Evolutionary conservation across 2,113 vertebrate species (phyloP).

Genomic region (Herpailurus yagouaroundi): DNA sequence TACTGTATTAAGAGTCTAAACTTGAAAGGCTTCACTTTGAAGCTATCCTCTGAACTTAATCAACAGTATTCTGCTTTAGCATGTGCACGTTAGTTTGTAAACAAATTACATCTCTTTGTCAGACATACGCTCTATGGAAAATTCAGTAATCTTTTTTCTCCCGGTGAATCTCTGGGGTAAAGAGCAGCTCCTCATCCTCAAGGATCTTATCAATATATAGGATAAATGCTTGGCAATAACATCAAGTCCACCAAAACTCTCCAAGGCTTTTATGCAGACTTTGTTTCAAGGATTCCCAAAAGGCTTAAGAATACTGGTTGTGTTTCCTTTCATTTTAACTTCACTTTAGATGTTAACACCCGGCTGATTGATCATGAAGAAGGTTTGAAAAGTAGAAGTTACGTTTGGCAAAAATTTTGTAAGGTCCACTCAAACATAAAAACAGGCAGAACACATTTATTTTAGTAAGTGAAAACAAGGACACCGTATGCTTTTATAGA

Average conservation of each 20-base stretch:
- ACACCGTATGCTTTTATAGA: background rate
- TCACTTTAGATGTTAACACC: slow-evolving; percentile 22
- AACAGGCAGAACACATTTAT: background rate
- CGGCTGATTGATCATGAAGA: background rate
- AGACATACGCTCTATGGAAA: background rate
- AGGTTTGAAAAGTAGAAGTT: background rate
- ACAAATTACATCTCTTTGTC: background rate
- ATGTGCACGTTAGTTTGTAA: background rate
- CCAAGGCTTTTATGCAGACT: background rate
- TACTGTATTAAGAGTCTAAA: background rate
- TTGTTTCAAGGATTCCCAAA: background rate
- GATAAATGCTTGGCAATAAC: background rate
- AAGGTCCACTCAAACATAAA: background rate
- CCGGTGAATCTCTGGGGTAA: background rate
- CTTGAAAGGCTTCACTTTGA: background rate
- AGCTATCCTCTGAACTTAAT: background rate
- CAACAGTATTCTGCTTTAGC: background rate
- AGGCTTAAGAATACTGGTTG: background rate
- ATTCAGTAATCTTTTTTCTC: background rate
- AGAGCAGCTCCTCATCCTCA: background rate
- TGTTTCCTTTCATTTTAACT: slow-evolving; percentile 25
- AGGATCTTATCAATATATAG: background rate
- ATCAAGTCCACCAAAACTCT: background rate
- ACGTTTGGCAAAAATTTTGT: background rate
- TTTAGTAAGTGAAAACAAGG: background rate